Conservation (phyloP, 2,797 vertebrate species). For the Oreortyx pictus region DNA sequence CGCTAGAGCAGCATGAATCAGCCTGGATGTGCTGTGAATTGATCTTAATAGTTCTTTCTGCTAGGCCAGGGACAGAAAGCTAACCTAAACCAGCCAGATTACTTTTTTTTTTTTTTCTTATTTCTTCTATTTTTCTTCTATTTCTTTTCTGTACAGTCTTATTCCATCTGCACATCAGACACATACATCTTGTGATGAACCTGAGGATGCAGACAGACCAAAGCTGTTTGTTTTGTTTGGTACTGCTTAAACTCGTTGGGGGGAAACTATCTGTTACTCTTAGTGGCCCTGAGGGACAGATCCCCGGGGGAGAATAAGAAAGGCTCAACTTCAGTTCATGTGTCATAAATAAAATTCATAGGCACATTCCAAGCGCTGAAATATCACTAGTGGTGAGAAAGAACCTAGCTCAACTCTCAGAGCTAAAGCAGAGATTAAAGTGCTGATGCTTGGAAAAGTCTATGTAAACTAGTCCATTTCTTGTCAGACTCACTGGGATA, state of each 20-base stretch:
- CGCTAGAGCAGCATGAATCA: background rate
- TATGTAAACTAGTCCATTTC: constrained; percentile 19
- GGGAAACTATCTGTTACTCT: constrained; percentile 16
- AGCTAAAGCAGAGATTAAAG: constrained; percentile 39
- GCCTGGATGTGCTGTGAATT: background rate
- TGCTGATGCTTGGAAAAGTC: constrained; percentile 15
- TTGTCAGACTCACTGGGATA: constrained; percentile 49
- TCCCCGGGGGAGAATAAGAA: constrained; percentile 29
- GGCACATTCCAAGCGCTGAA: constrained; percentile 46
- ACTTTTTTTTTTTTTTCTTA: background rate
- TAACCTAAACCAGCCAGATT: background rate
- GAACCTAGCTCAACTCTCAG: constrained; percentile 25
- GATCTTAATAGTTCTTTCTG: background rate
- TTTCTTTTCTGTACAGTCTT: constrained; percentile 1
- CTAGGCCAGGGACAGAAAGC: background rate
- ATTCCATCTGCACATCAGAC: constrained; percentile 9
- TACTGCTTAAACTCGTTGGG: constrained; percentile 11
- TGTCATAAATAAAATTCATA: constrained; percentile 57
- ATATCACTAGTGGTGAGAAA: constrained; percentile 52
- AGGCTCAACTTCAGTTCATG: background rate
- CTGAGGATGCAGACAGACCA: constrained; percentile 32
- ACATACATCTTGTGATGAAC: background rate
- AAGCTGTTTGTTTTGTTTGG: constrained; percentile 56
- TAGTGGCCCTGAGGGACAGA: background rate
- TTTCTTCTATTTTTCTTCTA: background rate